Conservation (phyloP, 2,797 vertebrate genomes). For the Erethizon dorsatum region DNA sequence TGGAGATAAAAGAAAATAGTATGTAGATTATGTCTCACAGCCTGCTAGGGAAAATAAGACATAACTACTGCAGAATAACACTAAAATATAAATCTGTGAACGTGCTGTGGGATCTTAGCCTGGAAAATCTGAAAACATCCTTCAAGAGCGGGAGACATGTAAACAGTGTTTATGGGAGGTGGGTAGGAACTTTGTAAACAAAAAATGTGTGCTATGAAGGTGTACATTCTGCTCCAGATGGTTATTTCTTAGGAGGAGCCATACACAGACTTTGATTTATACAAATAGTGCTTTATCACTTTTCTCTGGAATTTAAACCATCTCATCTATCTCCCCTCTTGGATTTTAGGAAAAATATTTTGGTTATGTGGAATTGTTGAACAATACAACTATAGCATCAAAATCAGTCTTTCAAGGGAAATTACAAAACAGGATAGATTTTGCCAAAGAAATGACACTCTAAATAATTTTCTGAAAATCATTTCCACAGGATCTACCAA, state of each 20-base stretch:
- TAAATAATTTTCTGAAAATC: neutral
- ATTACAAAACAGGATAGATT: neutral
- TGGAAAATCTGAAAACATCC: neutral
- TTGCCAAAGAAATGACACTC: neutral
- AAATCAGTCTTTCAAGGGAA: neutral
- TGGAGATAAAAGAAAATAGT: neutral
- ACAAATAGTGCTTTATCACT: neutral
- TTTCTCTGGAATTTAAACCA: neutral
- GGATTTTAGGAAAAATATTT: conserved; percentile 29
- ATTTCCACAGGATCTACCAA: neutral
- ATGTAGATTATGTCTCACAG: neutral
- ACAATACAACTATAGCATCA: neutral
- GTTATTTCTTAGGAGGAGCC: conserved; percentile 4
- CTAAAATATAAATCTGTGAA: neutral
- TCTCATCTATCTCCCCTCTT: neutral
- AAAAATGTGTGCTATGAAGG: neutral
- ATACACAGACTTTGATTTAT: neutral
- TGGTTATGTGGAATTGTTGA: neutral
- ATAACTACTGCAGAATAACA: neutral
- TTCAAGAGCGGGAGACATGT: neutral
- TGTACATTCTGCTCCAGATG: neutral
- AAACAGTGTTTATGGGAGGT: neutral
- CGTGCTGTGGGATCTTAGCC: neutral
- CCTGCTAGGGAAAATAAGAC: neutral
- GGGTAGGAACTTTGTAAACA: neutral